Evolutionary conservation across 2,113 vertebrate species (phyloP).

Genomic region (Nycticryphes semicollaris): DNA sequence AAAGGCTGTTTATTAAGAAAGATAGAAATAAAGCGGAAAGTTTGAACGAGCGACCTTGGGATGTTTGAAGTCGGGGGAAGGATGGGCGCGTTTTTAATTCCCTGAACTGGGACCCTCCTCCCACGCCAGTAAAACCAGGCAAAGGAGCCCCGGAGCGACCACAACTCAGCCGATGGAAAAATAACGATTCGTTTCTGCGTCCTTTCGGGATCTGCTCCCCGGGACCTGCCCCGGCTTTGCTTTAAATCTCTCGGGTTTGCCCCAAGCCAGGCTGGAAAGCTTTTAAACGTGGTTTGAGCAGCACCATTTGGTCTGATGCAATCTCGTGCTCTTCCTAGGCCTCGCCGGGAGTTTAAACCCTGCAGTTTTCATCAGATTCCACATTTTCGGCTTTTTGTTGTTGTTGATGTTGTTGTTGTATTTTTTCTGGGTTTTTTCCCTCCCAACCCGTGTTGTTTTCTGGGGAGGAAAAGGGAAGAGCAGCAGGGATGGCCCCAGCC

Average conservation of each 20-base stretch:
- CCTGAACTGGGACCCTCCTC: background rate
- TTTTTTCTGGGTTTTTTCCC: background rate
- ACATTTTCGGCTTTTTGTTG: background rate
- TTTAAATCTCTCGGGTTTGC: background rate
- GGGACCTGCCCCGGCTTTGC: background rate
- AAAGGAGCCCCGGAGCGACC: background rate
- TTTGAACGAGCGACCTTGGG: background rate
- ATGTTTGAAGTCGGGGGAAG: background rate
- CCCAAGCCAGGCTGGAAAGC: background rate
- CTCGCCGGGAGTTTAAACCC: background rate
- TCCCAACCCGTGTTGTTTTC: background rate
- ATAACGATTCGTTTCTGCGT: background rate
- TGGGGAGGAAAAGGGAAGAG: background rate
- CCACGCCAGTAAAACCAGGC: background rate
- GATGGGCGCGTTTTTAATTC: background rate
- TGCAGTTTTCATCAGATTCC: background rate
- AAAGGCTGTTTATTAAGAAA: background rate
- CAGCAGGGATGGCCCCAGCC: background rate
- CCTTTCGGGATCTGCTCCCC: background rate
- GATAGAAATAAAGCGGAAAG: background rate
- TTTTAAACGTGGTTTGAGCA: background rate
- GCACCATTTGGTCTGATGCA: background rate
- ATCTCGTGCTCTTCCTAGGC: background rate
- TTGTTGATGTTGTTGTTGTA: too few relatives aligned
- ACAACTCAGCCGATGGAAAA: too few relatives aligned